Evolutionary conservation across 2,888 invertebrate genomes (phyloP).

Genomic region (Piscicola geometra): DNA sequence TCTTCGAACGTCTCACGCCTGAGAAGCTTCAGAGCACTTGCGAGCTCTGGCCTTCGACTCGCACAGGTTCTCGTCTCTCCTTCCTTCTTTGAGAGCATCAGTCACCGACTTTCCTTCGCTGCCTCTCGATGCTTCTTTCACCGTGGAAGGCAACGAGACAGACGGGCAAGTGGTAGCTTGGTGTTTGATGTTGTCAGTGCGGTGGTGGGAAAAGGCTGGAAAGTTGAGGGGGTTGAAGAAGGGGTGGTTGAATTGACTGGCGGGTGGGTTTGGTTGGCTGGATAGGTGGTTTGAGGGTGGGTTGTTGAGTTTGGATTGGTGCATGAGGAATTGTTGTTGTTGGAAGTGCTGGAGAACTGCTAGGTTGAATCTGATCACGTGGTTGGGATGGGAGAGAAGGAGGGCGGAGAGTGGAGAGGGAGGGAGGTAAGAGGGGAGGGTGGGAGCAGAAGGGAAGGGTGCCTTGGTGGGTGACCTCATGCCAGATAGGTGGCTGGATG

Average conservation of each 20-base stretch:
- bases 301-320: background rate
- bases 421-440: conserved; percentile 6
- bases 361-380: conserved; percentile 12
- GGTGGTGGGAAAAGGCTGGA: background rate
- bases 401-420: conserved; percentile 1
- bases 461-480: background rate
- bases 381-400: conserved; percentile 17
- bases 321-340: conserved; percentile 11
- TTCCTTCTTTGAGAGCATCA: too few relatives aligned
- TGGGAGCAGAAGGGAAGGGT: background rate
- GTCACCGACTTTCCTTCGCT: too few relatives aligned
- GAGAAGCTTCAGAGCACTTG: too few relatives aligned
- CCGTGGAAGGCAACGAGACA: too few relatives aligned
- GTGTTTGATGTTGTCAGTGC: too few relatives aligned
- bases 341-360: background rate
- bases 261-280: conserved; percentile 18
- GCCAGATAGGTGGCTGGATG: background rate
- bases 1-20: too few relatives aligned
- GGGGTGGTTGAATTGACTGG: background rate
- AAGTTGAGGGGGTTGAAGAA: background rate
- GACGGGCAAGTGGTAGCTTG: background rate
- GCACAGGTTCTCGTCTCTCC: too few relatives aligned
- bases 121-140: too few relatives aligned
- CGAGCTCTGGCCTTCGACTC: too few relatives aligned
- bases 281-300: background rate